A percentile compares a stretch with the other conserved stretches of the same genome.
These are phyloP conservation scores for Aethes cnicana DNA, from an alignment of 2,888 invertebrate genomes.

Conservation along the genomic window DNA sequence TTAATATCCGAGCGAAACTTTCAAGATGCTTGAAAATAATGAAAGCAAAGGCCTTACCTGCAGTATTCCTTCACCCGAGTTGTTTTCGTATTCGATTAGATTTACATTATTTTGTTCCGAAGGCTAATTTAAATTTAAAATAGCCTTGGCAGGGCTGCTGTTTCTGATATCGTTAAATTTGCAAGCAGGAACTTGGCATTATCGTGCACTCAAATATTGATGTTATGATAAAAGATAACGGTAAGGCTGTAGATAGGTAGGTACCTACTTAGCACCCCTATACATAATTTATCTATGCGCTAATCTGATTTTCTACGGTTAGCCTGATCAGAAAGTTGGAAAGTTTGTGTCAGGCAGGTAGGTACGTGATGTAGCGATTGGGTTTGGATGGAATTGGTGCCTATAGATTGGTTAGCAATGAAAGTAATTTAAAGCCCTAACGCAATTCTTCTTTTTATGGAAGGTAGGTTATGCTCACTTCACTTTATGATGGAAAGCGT, in stretches of 20 bases:
- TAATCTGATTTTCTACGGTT: slow-evolving; percentile 3
- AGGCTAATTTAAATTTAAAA: slow-evolving; percentile 24
- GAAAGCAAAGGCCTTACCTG: not conserved
- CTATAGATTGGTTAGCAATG: no score
- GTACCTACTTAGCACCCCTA: no score
- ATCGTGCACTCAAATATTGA: slow-evolving; percentile 28
- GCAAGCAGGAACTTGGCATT: slow-evolving; percentile 23
- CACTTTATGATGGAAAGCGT: no score
- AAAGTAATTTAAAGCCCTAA: no score
- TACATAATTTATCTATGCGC: slow-evolving; percentile 4
- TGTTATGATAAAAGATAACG: slow-evolving; percentile 29
- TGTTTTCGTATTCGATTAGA: slow-evolving; percentile 2
- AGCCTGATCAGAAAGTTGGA: slow-evolving; percentile 1
- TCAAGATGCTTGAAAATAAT: no score
- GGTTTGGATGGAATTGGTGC: no score
- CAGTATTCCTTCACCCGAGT: not conserved
- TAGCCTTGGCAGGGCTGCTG: slow-evolving; percentile 8
- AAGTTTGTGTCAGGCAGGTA: not conserved
- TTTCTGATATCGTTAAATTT: slow-evolving; percentile 12
- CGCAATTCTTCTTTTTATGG: no score
- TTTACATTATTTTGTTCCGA: slow-evolving; percentile 4
- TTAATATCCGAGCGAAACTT: no score
- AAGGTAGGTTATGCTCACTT: no score
- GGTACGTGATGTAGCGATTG: no score
- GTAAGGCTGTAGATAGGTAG: slow-evolving; percentile 22